Base-by-base conservation (phyloP, 2,888 invertebrate species). In the Meandrusa payeni region DNA sequence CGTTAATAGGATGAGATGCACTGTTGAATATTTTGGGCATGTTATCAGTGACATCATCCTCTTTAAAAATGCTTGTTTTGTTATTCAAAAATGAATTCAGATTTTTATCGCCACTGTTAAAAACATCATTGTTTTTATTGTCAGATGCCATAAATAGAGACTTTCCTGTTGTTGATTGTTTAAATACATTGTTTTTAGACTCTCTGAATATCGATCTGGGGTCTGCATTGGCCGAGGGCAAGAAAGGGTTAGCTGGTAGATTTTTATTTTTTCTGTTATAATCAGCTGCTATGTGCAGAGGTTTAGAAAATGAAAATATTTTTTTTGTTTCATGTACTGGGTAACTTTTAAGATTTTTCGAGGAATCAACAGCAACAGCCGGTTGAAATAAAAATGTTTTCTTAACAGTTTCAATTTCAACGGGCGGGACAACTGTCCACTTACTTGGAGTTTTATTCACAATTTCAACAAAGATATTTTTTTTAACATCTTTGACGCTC, bases 231-330 rank as follows among this genome's bases (percentile, higher is more conserved):
- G 7, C 6, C n/a, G 24, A 26, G 6, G 40, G 19, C 4, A 19
- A 32, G 20, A 41, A 32, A 5, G 26, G 26, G 5, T 38, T 20
- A 11, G 7, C n/a, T 12, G 5, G 10, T 1, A 15, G 11, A 11
- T 7, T 36, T 17, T 11, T 28, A 22, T 13, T 19, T 11, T 6
- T 2, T 20, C 10, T 3, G 13, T 27, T 42, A 26, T 41, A 34
- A 37, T 51, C 56, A 11, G 45, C 42, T 11, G 64, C 66, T 37
- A 75, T 67, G 57, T 76, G 42, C 9, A 40, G 70, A 20, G 86
- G 86, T 44, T 79, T 81, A 1, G 86, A 86, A 68, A 87, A 87
- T 7, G 71, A 71, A 53, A 82, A 86, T 49, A 61, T 45, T 46
- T 56, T 76, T 56, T 75, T 76, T 0, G 57, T 48, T 45, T 70